phyloP scores from a whole-genome alignment of 2,113 vertebrate species.

The Odontesthes bonariensis region DNA sequence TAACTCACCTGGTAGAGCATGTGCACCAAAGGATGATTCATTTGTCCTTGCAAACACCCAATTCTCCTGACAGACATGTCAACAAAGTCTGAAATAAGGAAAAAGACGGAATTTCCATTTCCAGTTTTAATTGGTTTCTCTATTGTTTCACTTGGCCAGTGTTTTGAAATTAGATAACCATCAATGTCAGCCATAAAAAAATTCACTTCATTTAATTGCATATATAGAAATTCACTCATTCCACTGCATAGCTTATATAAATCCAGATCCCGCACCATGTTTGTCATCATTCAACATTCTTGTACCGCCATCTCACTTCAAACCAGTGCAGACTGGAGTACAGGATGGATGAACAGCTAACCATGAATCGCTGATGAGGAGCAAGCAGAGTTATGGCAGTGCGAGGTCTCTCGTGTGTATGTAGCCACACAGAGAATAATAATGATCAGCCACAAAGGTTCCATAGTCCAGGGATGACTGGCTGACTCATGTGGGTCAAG shows the following conservation, averaged over 20 bases:
- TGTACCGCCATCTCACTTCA: conserved; percentile 39
- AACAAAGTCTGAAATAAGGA: background rate
- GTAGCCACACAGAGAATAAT: conserved; percentile 62
- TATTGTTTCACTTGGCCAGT: background rate
- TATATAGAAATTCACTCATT: background rate
- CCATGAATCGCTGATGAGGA: conserved; percentile 61
- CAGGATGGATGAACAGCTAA: conserved; percentile 44
- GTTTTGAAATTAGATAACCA: conserved; percentile 6
- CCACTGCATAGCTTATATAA: no score
- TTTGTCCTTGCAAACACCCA: background rate
- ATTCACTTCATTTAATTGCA: background rate
- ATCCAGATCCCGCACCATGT: conserved; percentile 28
- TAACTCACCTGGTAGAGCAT: no score
- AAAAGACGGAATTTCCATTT: background rate
- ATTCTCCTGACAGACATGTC: background rate
- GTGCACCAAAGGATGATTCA: no score
- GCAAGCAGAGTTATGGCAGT: conserved; percentile 43
- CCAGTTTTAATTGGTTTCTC: background rate
- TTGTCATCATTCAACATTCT: conserved; percentile 31
- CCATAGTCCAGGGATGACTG: conserved; percentile 66
- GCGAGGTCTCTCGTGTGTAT: conserved; percentile 63
- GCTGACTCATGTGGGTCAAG: conserved; percentile 78
- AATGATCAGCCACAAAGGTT: conserved; percentile 63
- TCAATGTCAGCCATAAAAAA: background rate
- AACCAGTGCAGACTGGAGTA: conserved; percentile 61